These are phyloP conservation scores for Hesperophylax magnus DNA, from an alignment of 1,140 invertebrate species.

Conservation along the genomic window DNA sequence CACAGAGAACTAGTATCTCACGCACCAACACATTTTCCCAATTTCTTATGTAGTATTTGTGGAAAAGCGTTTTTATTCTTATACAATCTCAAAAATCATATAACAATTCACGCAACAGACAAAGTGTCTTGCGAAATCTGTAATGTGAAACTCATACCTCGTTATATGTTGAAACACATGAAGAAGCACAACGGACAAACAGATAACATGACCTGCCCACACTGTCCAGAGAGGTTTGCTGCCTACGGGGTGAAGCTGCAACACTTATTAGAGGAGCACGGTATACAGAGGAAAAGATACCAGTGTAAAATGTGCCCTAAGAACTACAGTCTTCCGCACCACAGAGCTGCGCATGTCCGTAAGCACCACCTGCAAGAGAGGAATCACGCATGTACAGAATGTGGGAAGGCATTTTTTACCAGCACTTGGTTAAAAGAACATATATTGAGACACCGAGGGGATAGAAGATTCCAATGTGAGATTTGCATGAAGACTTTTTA, in stretches of 20 bases:
- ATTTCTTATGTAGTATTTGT: slow-evolving; percentile 29
- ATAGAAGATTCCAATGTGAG: slow-evolving; percentile 72
- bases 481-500: slow-evolving; percentile 76
- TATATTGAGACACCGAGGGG: slow-evolving; percentile 77
- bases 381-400: slow-evolving; percentile 68
- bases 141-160: background rate
- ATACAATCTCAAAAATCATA: background rate
- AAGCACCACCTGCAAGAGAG: slow-evolving; percentile 70
- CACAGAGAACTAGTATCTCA: slow-evolving; percentile 1
- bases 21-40: slow-evolving; percentile 27
- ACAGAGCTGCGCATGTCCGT: slow-evolving; percentile 67
- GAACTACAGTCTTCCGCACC: slow-evolving; percentile 62
- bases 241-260: background rate
- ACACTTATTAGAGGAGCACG: slow-evolving; percentile 61
- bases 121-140: slow-evolving; percentile 24
- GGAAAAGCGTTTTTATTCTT: slow-evolving; percentile 26
- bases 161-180: background rate
- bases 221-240: slow-evolving; percentile 14
- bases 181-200: background rate
- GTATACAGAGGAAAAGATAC: slow-evolving; percentile 58
- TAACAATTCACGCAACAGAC: background rate
- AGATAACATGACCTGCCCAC: background rate
- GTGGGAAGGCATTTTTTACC: slow-evolving; percentile 80
- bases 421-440: slow-evolving; percentile 79
- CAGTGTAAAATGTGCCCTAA: slow-evolving; percentile 63